Base-by-base conservation (phyloP, 1,140 invertebrate genomes). In the Portunus trituberculatus region DNA sequence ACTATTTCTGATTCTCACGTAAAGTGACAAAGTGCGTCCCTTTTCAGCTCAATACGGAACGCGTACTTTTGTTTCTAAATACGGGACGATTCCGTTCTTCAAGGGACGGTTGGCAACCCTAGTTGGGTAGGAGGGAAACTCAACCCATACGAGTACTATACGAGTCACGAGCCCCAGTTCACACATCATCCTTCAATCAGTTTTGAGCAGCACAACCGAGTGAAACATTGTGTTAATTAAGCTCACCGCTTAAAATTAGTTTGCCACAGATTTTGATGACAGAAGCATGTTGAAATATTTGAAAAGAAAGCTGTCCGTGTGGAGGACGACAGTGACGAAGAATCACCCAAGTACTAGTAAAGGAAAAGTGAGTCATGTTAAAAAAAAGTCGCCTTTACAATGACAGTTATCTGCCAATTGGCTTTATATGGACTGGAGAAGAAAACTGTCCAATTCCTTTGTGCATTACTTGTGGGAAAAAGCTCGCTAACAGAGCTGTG, bases 321-420 rank as follows among this genome's bases (percentile, higher is more conserved):
- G 16, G 90, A 91, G 52, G 46, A 91, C 48, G 45, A 91, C 16
- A 52, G 86, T 45, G 86, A 86, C 31, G 45, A 87, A 14, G 84
- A 45, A 29, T 87, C 86, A 59, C 3, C 39, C 25, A 29, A 91
- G 90, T 91, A 91, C 20, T 28, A 59, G 20, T 20, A 91, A 59
- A 91, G 29, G 52, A 91, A 52, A 52, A 91, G 90, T 59, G 90
- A 91, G 89, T 52, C 45, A 91, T 91, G n/a, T 91, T 48, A 48
- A 91, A 91, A 91, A 29, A 91, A 91, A 91, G 4, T 59, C 52
- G 52, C 84, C 39, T 87, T 87, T 87, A 31, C 10, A 87, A 32
- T 86, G 32, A 91, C 32, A 90, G 32, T 48, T 90, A 90, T 90
- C n/a, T 90, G 84, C 10, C 83, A 10, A 10, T 32, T 86, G 8